Evolutionary conservation across 2,113 vertebrate genomes (phyloP), one percentile per base, ranked within the genome.

Genomic region (Accipiter virgatus): DNA sequence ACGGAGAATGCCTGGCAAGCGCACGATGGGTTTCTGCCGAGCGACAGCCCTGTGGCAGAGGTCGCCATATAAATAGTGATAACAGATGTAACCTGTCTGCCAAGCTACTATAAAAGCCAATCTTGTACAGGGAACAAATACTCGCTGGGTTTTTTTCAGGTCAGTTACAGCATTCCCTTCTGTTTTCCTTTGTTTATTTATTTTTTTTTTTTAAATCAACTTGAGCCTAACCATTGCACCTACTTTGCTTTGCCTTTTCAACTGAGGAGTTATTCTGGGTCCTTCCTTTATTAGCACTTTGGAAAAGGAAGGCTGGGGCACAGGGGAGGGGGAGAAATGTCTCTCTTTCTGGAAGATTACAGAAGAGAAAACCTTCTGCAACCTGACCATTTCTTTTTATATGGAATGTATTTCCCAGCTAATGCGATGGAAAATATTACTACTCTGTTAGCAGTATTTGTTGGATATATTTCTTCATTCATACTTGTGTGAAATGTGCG

Each of bases 1-100:
- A 63, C 52, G 55, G 23, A 62, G 27, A 74, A 70, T 61, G 85
- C 31, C 50, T 58, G 34, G 40, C 19, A 74, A 74, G 21, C 9
- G 21, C 18, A 40, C 0, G 0, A 22, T 11, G 14, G 6, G 7
- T 73, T 87, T 70, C 56, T 67, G 19, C 22, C 48, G 50, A 78
- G 29, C 0, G 2, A 27, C 63, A 89, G 16, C 23, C 52, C 22
- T 65, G 10, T 48, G 36, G 9, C 45, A 74, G 84, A 79, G n/a
- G 14, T 36, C 4, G 1, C 7, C 11, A 8, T 36, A 78, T 14
- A 86, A 77, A 29, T 3, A 61, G 8, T 13, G 40, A 29, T 70
- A 91, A 81, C 7, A 74, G 31, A 45, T 48, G 6, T 52, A 48
- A 73, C 12, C 34, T 61, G 4, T 48, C 55, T 71, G 27, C 31